These are phyloP conservation scores for Philaethria dido DNA, from an alignment of 2,888 invertebrate genomes.

Conservation along the genomic window DNA sequence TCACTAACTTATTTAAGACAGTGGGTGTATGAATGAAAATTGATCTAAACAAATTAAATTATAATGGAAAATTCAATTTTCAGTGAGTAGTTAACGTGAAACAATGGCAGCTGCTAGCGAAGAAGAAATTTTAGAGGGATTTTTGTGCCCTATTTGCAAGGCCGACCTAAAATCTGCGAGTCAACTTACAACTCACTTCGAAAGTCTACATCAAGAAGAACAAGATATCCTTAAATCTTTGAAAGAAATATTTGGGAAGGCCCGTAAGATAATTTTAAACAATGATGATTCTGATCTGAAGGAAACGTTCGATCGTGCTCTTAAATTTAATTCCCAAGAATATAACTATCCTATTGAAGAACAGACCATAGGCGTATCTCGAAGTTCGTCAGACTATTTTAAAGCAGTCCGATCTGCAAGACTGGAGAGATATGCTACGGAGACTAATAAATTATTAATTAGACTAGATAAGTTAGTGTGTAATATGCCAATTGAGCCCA, in stretches of 20 bases:
- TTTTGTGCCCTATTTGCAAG: conserved; percentile 97
- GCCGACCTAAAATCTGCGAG: conserved; percentile 93
- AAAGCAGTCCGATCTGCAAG: conserved; percentile 85
- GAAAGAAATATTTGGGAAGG: conserved; percentile 93
- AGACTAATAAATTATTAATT: conserved; percentile 97
- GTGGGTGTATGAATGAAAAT: conserved; percentile 31
- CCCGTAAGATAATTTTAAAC: conserved; percentile 94
- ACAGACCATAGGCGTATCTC: conserved; percentile 86
- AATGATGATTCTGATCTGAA: conserved; percentile 87
- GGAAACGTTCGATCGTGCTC: conserved; percentile 83
- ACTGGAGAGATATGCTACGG: conserved; percentile 94
- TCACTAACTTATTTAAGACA: conserved; percentile 1
- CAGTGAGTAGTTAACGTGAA: conserved; percentile 45
- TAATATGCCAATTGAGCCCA: conserved; percentile 89
- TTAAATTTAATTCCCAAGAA: conserved; percentile 72
- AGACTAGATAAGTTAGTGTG: conserved; percentile 95
- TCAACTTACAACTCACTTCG: conserved; percentile 94
- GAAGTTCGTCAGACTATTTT: conserved; percentile 89
- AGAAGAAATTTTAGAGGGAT: conserved; percentile 93
- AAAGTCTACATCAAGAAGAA: conserved; percentile 93
- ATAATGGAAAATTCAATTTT: conserved; percentile 35
- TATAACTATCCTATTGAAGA: conserved; percentile 67
- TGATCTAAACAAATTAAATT: conserved; percentile 41
- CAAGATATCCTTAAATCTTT: conserved; percentile 91
- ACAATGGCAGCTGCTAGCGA: conserved; percentile 74